phyloP scores from a whole-genome alignment of 2,888 invertebrate species.

The Folsomia manolachei region DNA sequence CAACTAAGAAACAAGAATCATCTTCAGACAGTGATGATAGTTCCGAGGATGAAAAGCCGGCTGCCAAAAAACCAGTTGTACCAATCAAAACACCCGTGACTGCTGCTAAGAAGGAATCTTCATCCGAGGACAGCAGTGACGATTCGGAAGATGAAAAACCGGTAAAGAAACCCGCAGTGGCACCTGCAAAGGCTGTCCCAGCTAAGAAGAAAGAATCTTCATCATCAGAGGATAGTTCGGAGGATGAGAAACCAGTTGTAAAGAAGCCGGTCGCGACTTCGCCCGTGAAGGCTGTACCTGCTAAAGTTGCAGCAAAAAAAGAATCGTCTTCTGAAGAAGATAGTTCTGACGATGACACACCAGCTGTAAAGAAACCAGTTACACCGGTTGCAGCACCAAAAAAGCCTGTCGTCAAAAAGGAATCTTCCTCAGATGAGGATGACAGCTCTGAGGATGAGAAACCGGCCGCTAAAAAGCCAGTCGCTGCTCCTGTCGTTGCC shows the following conservation, averaged over 20 bases:
- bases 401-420: too few relatives aligned
- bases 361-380: conserved; percentile 12
- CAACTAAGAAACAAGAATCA: conserved; percentile 20
- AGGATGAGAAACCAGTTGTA: conserved; percentile 50
- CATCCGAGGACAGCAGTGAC: conserved; percentile 9
- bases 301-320: conserved; percentile 30
- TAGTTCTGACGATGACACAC: conserved; percentile 19
- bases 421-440: conserved; percentile 29
- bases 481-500: conserved; percentile 23
- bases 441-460: conserved; percentile 41
- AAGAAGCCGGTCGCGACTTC: conserved; percentile 45
- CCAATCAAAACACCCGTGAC: conserved; percentile 30
- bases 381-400: conserved; percentile 11
- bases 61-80: conserved; percentile 21
- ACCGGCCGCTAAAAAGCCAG: conserved; percentile 26
- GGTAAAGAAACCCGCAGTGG: conserved; percentile 16
- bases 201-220: conserved; percentile 50
- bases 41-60: conserved; percentile 50
- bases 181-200: conserved; percentile 32
- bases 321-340: conserved; percentile 29
- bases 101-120: conserved; percentile 27
- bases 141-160: background rate
- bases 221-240: conserved; percentile 53
- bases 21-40: conserved; percentile 21
- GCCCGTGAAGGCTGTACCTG: conserved; percentile 51